Evolutionary conservation across 2,888 invertebrate species (phyloP).

Genomic region (Eutolmus rufibarbis): DNA sequence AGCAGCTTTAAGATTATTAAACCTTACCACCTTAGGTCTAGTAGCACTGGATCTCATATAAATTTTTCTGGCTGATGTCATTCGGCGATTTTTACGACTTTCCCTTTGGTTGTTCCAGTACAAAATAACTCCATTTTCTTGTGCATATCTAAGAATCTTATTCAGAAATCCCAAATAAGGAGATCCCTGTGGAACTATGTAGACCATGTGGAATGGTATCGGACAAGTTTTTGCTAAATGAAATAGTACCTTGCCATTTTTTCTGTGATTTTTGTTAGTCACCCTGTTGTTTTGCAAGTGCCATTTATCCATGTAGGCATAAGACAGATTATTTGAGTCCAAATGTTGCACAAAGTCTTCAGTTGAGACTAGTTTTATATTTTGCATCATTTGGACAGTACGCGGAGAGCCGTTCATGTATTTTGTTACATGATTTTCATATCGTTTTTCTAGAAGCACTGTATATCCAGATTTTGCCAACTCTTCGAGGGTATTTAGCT

Average conservation of each 20-base stretch:
- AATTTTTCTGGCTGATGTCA: background rate
- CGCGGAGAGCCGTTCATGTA: slow-evolving; percentile 57
- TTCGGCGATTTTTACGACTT: background rate
- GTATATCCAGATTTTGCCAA: slow-evolving; percentile 56
- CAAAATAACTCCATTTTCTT: slow-evolving; percentile 65
- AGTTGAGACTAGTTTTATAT: background rate
- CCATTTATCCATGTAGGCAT: slow-evolving; percentile 65
- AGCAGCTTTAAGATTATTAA: slow-evolving; percentile 58
- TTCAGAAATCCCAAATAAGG: slow-evolving; percentile 66
- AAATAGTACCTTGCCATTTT: slow-evolving; percentile 63
- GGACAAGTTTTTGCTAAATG: slow-evolving; percentile 66
- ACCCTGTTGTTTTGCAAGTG: slow-evolving; percentile 58
- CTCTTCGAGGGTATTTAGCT: slow-evolving; percentile 55
- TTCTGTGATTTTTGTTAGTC: slow-evolving; percentile 52
- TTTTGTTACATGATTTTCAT: slow-evolving; percentile 60
- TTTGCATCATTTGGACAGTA: background rate
- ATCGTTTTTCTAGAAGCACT: slow-evolving; percentile 59
- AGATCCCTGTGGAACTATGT: slow-evolving; percentile 68
- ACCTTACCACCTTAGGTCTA: slow-evolving; percentile 15
- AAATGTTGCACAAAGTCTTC: background rate
- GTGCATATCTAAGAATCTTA: slow-evolving; percentile 62
- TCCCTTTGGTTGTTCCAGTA: slow-evolving; percentile 56
- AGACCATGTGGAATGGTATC: slow-evolving; percentile 67
- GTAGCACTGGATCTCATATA: background rate
- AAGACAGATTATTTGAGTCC: slow-evolving; percentile 51